Evolutionary conservation across 2,113 vertebrate genomes (phyloP).

Genomic region (Catharus minimus): DNA sequence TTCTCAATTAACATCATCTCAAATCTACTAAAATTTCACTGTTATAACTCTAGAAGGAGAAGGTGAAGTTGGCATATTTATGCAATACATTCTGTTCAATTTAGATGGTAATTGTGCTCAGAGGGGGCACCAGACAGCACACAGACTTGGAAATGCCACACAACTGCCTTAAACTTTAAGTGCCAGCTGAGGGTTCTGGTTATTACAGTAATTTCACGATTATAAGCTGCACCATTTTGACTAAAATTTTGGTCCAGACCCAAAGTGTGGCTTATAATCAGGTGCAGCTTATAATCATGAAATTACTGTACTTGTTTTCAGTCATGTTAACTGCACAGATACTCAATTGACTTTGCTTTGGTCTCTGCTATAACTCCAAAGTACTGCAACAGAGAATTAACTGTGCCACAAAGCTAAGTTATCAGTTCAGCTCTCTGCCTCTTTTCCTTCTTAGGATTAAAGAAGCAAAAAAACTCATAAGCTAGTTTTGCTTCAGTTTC

Average conservation of each 20-base stretch:
- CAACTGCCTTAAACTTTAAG: background rate
- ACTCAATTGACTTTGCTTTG: background rate
- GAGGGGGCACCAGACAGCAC: background rate
- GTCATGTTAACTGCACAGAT: background rate
- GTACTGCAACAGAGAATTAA: background rate
- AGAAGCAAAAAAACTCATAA: background rate
- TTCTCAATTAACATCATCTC: background rate
- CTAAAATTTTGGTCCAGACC: too few relatives aligned
- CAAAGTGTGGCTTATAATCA: too few relatives aligned
- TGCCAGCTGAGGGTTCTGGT: background rate
- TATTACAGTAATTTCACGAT: background rate
- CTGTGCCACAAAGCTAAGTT: background rate
- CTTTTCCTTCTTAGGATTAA: background rate
- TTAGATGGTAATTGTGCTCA: background rate
- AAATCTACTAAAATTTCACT: background rate
- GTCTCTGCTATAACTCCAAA: background rate
- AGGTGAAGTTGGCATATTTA: background rate
- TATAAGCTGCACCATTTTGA: too few relatives aligned
- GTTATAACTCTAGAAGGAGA: background rate
- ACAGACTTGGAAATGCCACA: background rate
- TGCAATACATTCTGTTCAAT: background rate
- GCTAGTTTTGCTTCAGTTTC: background rate
- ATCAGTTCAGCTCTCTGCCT: background rate
- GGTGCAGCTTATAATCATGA: too few relatives aligned
- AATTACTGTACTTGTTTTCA: background rate